Conservation (phyloP, 2,888 invertebrate species). For the Lepas anatifera region DNA sequence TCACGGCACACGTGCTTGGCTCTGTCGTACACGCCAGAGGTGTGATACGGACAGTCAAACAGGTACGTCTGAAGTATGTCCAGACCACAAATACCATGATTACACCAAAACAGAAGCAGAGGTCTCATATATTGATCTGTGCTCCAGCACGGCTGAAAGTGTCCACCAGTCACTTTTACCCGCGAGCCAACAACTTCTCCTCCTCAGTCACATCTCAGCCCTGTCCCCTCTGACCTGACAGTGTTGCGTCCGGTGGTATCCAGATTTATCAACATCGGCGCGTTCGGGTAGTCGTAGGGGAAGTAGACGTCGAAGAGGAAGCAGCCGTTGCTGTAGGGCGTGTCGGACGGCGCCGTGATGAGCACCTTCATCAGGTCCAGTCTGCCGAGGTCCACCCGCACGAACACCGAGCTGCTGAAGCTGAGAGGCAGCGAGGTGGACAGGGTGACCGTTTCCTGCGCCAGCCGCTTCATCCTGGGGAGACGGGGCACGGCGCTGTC, state of each 20-base stretch:
- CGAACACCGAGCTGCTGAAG: slow-evolving; percentile 87
- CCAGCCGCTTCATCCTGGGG: slow-evolving; percentile 47
- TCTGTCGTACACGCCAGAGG: too few relatives aligned
- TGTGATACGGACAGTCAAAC: too few relatives aligned
- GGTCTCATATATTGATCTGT: too few relatives aligned
- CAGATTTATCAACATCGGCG: slow-evolving; percentile 80
- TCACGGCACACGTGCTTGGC: too few relatives aligned
- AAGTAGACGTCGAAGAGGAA: slow-evolving; percentile 81
- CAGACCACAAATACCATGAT: too few relatives aligned
- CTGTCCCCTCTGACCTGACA: slow-evolving; percentile 52
- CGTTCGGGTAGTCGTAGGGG: slow-evolving; percentile 58
- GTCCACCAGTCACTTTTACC: too few relatives aligned
- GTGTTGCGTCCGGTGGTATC: slow-evolving; percentile 81
- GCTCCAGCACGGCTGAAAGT: too few relatives aligned
- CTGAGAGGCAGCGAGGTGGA: slow-evolving; percentile 84
- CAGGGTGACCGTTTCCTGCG: slow-evolving; percentile 88
- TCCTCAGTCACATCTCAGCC: too few relatives aligned
- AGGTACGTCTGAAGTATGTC: too few relatives aligned
- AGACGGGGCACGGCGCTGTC: neutral
- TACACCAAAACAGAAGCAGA: too few relatives aligned
- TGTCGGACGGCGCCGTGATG: slow-evolving; percentile 83
- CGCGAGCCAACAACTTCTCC: too few relatives aligned
- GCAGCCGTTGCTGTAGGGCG: slow-evolving; percentile 83
- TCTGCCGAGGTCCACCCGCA: slow-evolving; percentile 84
- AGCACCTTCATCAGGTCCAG: slow-evolving; percentile 92